phyloP scores from a whole-genome alignment of 1,140 invertebrate genomes.

The Drosophila nasuta region DNA sequence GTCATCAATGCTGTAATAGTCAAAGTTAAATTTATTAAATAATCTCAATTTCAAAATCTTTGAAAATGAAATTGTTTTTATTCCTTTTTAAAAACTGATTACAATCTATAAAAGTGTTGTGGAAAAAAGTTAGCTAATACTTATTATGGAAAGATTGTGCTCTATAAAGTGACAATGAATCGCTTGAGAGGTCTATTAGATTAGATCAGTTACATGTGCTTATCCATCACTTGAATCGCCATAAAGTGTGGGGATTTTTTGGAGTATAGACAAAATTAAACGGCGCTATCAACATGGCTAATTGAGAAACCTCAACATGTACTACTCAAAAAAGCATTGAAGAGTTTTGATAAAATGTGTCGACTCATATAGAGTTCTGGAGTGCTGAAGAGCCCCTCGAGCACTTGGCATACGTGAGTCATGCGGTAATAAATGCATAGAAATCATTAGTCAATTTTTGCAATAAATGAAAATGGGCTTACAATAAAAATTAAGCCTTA shows the following conservation, averaged over 20 bases:
- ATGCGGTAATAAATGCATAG: conserved; percentile 33
- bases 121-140: background rate
- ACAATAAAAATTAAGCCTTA: background rate
- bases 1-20: background rate
- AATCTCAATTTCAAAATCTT: background rate
- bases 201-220: conserved; percentile 21
- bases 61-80: no score
- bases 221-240: conserved; percentile 11
- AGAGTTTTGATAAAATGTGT: conserved; percentile 38
- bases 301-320: conserved; percentile 55
- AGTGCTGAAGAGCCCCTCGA: conserved; percentile 35
- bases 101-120: background rate
- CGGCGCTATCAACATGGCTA: conserved; percentile 25
- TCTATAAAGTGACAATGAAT: background rate
- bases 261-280: background rate
- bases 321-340: conserved; percentile 3
- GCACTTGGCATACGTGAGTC: conserved; percentile 24
- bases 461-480: background rate
- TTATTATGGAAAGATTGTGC: background rate
- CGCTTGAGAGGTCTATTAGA: background rate
- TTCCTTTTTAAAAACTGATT: no score
- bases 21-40: background rate
- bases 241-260: conserved; percentile 8
- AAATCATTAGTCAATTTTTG: conserved; percentile 12
- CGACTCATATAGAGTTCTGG: conserved; percentile 36